These are phyloP conservation scores for Echinarachnius parma DNA, from an alignment of 53 echinoderm and acorn worm species.

Conservation along the genomic window DNA sequence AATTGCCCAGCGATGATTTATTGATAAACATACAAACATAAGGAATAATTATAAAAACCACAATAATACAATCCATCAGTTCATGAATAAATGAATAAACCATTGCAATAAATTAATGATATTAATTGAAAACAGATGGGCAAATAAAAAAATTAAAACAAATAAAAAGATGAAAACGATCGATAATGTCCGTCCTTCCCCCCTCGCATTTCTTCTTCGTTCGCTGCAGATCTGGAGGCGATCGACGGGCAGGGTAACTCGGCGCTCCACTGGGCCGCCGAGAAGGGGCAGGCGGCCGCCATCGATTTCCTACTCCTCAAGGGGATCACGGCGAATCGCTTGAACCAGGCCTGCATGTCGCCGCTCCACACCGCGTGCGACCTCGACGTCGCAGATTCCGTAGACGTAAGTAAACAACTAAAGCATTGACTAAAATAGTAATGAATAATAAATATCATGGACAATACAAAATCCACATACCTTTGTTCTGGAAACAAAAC, in stretches of 20 bases:
- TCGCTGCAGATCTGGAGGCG: constrained; percentile 58
- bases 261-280: constrained; percentile 72
- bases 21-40: too few species aligned
- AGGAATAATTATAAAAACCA: too few species aligned
- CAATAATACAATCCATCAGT: too few species aligned
- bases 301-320: constrained; percentile 66
- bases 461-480: too few species aligned
- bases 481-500: too few species aligned
- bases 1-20: too few species aligned
- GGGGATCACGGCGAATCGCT: constrained; percentile 47
- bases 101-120: neutral
- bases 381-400: constrained; percentile 45
- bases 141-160: neutral
- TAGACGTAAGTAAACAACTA: constrained; percentile 69
- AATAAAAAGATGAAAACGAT: neutral
- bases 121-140: neutral
- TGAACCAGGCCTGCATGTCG: constrained; percentile 65
- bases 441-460: too few species aligned
- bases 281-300: constrained; percentile 60
- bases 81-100: neutral
- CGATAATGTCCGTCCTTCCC: too few species aligned
- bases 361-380: constrained; percentile 76
- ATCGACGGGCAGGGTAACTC: constrained; percentile 65
- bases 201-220: too few species aligned
- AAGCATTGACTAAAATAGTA: too few species aligned